Percentiles rank a stretch among this genome's conserved stretches.
Conservation (phyloP, 2,888 invertebrate genomes). For the Noctuana brunneofusca region DNA sequence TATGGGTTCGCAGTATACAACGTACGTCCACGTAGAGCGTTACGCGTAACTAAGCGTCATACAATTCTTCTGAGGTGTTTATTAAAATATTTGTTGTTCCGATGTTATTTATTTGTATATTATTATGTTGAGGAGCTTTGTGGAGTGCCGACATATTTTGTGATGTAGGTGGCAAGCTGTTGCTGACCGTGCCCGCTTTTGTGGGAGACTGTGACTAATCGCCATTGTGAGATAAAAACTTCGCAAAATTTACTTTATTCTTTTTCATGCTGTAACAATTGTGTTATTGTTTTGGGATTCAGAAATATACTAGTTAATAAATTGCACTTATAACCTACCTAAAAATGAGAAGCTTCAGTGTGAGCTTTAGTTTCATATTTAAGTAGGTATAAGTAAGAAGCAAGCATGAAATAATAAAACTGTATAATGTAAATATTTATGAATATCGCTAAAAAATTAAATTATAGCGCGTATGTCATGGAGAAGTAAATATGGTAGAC, state of each 20-base stretch:
- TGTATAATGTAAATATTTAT: too few species aligned
- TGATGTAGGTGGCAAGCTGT: conserved; percentile 57
- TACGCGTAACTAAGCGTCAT: conserved; percentile 71
- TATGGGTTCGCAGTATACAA: conserved; percentile 41
- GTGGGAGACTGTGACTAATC: conserved; percentile 72
- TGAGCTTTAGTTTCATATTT: too few species aligned
- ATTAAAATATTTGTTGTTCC: conserved; percentile 83
- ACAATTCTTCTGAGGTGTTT: conserved; percentile 78
- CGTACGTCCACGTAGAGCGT: conserved; percentile 55
- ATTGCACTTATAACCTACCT: neutral
- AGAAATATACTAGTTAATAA: neutral
- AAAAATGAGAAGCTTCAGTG: too few species aligned
- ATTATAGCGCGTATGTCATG: neutral
- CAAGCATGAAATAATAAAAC: too few species aligned
- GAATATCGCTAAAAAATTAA: neutral
- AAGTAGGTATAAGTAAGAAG: too few species aligned
- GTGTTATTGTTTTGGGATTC: conserved; percentile 12
- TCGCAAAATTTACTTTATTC: conserved; percentile 61
- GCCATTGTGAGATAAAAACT: conserved; percentile 66
- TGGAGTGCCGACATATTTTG: conserved; percentile 60
- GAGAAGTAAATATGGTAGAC: neutral
- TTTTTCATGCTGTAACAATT: conserved; percentile 30
- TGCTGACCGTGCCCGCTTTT: conserved; percentile 57
- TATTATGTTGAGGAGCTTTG: conserved; percentile 65
- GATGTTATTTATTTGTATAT: conserved; percentile 78